These are phyloP conservation scores for Pandemis heparana DNA, from an alignment of 2,888 invertebrate species.

Conservation along the genomic window DNA sequence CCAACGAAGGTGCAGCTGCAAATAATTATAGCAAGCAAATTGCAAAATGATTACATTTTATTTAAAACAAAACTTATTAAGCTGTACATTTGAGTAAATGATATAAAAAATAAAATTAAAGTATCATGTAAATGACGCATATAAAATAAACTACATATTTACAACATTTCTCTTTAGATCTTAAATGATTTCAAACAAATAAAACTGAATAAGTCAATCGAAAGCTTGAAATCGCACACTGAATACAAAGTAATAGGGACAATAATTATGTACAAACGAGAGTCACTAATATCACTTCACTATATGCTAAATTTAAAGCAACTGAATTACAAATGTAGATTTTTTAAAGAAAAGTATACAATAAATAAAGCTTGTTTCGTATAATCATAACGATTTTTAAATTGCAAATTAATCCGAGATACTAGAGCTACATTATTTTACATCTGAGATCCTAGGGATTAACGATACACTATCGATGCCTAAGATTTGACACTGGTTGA, in stretches of 20 bases:
- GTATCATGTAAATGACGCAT: conserved; percentile 71
- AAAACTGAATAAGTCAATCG: conserved; percentile 37
- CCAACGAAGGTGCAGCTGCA: conserved; percentile 22
- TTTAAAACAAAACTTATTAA: conserved; percentile 59
- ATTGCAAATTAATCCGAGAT: conserved; percentile 38
- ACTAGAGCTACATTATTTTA: conserved; percentile 50
- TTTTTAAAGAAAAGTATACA: conserved; percentile 44
- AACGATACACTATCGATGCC: conserved; percentile 67
- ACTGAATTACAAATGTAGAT: conserved; percentile 40
- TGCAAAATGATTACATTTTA: conserved; percentile 53
- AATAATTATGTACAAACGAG: conserved; percentile 51
- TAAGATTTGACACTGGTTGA: conserved; percentile 82
- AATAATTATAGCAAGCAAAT: conserved; percentile 46
- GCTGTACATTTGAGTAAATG: conserved; percentile 75
- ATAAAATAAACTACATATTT: conserved; percentile 75
- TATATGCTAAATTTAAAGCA: conserved; percentile 50
- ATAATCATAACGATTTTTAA: conserved; percentile 45
- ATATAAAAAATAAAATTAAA: conserved; percentile 68
- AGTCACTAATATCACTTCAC: conserved; percentile 52
- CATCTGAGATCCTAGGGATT: conserved; percentile 74
- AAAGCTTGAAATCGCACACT: conserved; percentile 51
- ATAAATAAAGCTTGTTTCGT: conserved; percentile 55
- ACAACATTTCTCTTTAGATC: conserved; percentile 65
- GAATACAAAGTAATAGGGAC: conserved; percentile 37
- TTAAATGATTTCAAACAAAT: conserved; percentile 55